Conservation (phyloP, 2,113 vertebrate genomes). For the Eidolon helvum region DNA sequence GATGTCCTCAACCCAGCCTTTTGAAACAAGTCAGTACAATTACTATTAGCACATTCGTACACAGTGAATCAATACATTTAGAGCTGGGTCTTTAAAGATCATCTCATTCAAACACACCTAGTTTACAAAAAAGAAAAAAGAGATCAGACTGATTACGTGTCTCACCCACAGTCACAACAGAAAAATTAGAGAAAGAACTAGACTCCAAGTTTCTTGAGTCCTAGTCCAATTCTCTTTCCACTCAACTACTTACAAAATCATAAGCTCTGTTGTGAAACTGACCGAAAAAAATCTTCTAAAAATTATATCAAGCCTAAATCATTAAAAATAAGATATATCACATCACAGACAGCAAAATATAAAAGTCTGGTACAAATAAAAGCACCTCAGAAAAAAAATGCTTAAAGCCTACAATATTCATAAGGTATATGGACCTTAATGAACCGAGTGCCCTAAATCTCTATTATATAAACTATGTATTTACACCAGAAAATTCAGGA, state of each 20-base stretch:
- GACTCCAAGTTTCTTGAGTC: not conserved
- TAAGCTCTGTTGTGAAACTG: not conserved
- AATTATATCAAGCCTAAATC: not conserved
- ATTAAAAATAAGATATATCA: slow-evolving; percentile 39
- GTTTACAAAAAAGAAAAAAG: not conserved
- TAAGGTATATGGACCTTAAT: not conserved
- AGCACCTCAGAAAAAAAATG: not conserved
- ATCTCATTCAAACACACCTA: not conserved
- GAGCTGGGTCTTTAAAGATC: not conserved
- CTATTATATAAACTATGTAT: not conserved
- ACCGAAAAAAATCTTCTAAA: not conserved
- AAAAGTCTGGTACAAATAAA: not conserved
- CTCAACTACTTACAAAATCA: not conserved
- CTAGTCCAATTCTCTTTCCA: not conserved
- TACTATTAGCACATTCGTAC: not conserved
- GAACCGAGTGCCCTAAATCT: not conserved
- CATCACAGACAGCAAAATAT: not conserved
- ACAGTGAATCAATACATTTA: not conserved
- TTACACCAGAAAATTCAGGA: not conserved
- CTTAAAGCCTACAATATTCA: not conserved
- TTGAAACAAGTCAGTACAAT: not conserved
- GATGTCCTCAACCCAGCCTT: not conserved
- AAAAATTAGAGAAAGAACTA: not conserved
- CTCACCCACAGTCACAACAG: not conserved
- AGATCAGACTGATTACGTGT: not conserved